Conservation (phyloP, 2,113 vertebrate species). For the Neodontobutis hainanensis region DNA sequence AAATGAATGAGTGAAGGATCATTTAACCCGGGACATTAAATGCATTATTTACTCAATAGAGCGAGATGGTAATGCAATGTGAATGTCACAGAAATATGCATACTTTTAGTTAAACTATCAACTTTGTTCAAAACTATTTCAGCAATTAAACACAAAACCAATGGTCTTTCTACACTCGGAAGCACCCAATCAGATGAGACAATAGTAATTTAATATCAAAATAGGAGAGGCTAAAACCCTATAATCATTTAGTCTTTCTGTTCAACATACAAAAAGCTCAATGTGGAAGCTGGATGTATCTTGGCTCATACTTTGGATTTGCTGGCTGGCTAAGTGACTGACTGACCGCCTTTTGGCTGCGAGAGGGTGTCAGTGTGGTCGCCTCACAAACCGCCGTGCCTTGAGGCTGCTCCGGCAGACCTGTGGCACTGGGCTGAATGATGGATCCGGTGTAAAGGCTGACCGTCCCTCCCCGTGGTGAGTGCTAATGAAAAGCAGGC, state of each 20-base stretch:
- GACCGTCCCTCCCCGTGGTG: slow-evolving; percentile 34
- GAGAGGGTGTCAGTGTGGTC: slow-evolving; percentile 49
- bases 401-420: slow-evolving; percentile 47
- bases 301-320: slow-evolving; percentile 45
- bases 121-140: too few species aligned
- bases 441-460: slow-evolving; percentile 46
- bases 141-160: slow-evolving; percentile 5
- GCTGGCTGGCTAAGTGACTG: slow-evolving; percentile 45
- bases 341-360: slow-evolving; percentile 35
- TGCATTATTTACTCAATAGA: too few species aligned
- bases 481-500: slow-evolving; percentile 53
- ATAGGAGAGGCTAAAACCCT: slow-evolving; percentile 28
- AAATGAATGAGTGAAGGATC: too few species aligned
- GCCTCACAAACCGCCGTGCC: slow-evolving; percentile 44
- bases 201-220: slow-evolving; percentile 49
- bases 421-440: slow-evolving; percentile 44
- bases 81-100: too few species aligned
- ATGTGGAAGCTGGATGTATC: slow-evolving; percentile 41
- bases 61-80: too few species aligned
- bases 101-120: too few species aligned
- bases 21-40: too few species aligned
- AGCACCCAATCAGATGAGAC: slow-evolving; percentile 41
- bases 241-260: slow-evolving; percentile 44
- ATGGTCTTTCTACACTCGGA: slow-evolving; percentile 23
- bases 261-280: slow-evolving; percentile 37